These are phyloP conservation scores for Peromyscus attwateri DNA, from an alignment of 2,797 vertebrate species.

Conservation along the genomic window DNA sequence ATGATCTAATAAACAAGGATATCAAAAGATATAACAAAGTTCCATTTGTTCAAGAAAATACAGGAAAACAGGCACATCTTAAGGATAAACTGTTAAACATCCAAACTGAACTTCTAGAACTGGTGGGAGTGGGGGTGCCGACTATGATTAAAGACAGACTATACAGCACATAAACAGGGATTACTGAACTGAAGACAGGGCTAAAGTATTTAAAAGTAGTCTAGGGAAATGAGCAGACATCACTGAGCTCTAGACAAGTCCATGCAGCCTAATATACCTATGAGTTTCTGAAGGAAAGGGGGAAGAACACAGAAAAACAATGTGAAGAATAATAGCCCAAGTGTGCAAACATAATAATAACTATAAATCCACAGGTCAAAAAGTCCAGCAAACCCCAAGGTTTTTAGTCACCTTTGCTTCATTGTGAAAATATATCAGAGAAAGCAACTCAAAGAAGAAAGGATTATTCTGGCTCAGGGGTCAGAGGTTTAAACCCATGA, in stretches of 20 bases:
- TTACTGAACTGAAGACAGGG: not conserved
- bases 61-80: not conserved
- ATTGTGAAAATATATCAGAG: not conserved
- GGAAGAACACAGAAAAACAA: not conserved
- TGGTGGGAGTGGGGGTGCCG: rapidly evolving
- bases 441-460: not conserved
- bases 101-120: not conserved
- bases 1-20: not conserved
- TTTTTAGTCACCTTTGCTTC: not conserved
- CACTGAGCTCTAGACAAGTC: not conserved
- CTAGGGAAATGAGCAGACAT: not conserved
- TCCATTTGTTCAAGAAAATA: conserved; percentile 16
- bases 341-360: conserved; percentile 19
- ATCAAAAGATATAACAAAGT: conserved; percentile 46
- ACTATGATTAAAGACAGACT: not conserved
- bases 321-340: not conserved
- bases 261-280: not conserved
- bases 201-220: not conserved
- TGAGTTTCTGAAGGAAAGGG: not conserved
- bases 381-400: conserved; percentile 5
- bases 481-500: not conserved
- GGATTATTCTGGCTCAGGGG: not conserved
- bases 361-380: not conserved
- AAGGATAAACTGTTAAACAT: not conserved
- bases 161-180: not conserved